Conservation (phyloP, 2,797 vertebrate species). For the Cynodonichthys magdalenae region DNA sequence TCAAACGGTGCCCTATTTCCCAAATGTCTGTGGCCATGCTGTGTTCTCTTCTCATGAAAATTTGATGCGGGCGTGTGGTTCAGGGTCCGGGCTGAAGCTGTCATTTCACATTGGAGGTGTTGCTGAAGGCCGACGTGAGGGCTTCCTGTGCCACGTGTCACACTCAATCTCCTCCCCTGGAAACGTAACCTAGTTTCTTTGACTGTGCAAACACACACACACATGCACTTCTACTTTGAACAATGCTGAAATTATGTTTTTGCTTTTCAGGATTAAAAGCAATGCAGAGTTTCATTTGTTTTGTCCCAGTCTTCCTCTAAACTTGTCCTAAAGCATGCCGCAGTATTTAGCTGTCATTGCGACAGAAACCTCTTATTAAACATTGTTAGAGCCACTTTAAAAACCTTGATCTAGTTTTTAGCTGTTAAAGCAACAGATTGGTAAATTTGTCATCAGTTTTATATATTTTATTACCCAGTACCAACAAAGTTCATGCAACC, state of each 20-base stretch:
- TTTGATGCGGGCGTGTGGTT: constrained; percentile 37
- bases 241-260: too few species aligned
- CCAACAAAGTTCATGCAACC: neutral
- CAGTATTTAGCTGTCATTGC: too few species aligned
- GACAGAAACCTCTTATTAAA: too few species aligned
- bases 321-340: too few species aligned
- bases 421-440: too few species aligned
- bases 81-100: constrained; percentile 34
- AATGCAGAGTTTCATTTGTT: too few species aligned
- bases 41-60: constrained; percentile 53
- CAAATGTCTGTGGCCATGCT: constrained; percentile 46
- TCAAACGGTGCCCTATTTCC: constrained; percentile 55
- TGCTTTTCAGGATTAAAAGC: too few species aligned
- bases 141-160: constrained; percentile 65
- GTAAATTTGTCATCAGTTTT: neutral
- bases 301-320: too few species aligned
- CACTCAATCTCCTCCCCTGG: constrained; percentile 57
- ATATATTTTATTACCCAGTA: neutral
- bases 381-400: too few species aligned
- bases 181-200: constrained; percentile 69
- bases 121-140: constrained; percentile 42
- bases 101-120: constrained; percentile 54
- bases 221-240: too few species aligned
- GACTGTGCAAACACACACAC: constrained; percentile 5
- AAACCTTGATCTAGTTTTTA: too few species aligned